These are phyloP conservation scores for Neomicropteryx cornuta DNA, from an alignment of 1,140 invertebrate species.

Conservation along the genomic window DNA sequence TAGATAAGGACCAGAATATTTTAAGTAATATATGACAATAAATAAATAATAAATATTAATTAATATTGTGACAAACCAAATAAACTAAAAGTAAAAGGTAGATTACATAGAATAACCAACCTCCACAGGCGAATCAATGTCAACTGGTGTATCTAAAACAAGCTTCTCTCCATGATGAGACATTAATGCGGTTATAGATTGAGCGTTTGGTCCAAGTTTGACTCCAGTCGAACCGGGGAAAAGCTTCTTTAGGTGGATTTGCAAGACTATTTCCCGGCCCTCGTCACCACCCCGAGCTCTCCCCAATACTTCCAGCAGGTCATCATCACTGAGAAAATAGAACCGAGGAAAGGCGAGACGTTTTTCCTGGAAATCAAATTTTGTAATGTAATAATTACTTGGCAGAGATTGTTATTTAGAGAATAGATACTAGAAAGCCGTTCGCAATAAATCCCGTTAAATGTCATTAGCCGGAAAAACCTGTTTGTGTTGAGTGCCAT, in stretches of 20 bases:
- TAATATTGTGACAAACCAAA: too few species aligned
- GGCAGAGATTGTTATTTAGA: neutral
- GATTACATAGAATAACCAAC: slow-evolving; percentile 34
- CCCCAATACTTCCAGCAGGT: slow-evolving; percentile 85
- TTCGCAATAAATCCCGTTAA: neutral
- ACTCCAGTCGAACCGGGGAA: slow-evolving; percentile 67
- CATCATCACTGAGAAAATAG: slow-evolving; percentile 95
- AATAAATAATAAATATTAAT: too few species aligned
- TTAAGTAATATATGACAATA: too few species aligned
- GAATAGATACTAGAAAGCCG: slow-evolving; percentile 3
- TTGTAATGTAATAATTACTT: neutral
- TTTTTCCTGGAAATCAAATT: slow-evolving; percentile 64
- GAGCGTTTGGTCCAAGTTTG: slow-evolving; percentile 25
- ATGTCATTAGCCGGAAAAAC: too few species aligned
- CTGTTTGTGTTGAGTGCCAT: neutral
- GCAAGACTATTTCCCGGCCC: slow-evolving; percentile 77
- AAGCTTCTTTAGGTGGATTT: slow-evolving; percentile 88
- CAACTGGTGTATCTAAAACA: slow-evolving; percentile 68
- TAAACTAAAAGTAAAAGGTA: too few species aligned
- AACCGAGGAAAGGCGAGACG: slow-evolving; percentile 87
- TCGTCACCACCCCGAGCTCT: slow-evolving; percentile 48
- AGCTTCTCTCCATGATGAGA: slow-evolving; percentile 75
- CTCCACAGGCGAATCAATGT: slow-evolving; percentile 73
- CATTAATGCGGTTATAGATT: slow-evolving; percentile 34
- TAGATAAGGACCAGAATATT: too few species aligned